Evolutionary conservation across 2,113 vertebrate genomes (phyloP).

Genomic region (Atlantisia rogersi): DNA sequence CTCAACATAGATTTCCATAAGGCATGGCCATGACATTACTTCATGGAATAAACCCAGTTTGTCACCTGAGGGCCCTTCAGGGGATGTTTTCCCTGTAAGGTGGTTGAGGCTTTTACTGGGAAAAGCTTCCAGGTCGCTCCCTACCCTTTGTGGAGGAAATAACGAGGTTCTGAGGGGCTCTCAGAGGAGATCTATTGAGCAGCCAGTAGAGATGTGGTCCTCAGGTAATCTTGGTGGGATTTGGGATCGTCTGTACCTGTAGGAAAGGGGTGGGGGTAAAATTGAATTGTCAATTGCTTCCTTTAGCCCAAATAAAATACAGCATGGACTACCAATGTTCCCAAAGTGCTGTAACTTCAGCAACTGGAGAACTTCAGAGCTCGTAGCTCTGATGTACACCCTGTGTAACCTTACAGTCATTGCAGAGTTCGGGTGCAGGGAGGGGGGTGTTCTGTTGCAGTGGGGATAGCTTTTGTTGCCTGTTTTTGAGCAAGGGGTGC

Average conservation of each 20-base stretch:
- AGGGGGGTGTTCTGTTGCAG: not conserved
- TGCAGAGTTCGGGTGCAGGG: not conserved
- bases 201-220: not conserved
- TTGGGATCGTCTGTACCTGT: not conserved
- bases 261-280: not conserved
- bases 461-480: not conserved
- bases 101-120: not conserved
- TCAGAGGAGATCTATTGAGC: not conserved
- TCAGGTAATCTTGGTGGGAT: not conserved
- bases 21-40: fast-evolving
- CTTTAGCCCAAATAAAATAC: not conserved
- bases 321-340: fast-evolving
- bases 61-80: not conserved
- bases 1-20: not conserved
- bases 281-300: not conserved
- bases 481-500: not conserved
- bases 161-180: not conserved
- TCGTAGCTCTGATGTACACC: not conserved
- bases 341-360: not conserved
- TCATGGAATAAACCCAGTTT: not conserved
- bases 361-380: not conserved
- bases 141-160: not conserved
- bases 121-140: not conserved
- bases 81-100: not conserved
- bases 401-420: not conserved